These are phyloP conservation scores for Drosophila paranaensis DNA, from an alignment of 2,888 invertebrate genomes.

Conservation along the genomic window DNA sequence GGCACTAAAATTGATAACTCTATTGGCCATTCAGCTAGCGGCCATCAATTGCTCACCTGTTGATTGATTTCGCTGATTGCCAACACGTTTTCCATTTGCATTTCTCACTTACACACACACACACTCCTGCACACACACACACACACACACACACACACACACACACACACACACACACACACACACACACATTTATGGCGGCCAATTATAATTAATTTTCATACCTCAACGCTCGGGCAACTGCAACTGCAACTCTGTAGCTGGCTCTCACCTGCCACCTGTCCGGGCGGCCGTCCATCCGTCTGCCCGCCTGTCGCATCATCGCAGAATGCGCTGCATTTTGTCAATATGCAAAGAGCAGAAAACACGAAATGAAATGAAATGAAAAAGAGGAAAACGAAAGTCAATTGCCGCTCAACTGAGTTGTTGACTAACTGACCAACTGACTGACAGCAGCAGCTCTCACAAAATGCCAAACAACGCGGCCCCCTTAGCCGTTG, in stretches of 20 bases:
- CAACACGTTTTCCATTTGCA: slow-evolving; percentile 75
- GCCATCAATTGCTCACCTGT: slow-evolving; percentile 70
- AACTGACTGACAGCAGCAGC: slow-evolving; percentile 48
- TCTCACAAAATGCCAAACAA: slow-evolving; percentile 48
- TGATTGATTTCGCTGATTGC: slow-evolving; percentile 76
- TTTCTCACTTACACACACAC: slow-evolving; percentile 31
- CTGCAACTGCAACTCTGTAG: slow-evolving; percentile 5
- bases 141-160: slow-evolving; percentile 12
- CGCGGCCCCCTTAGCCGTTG: slow-evolving; percentile 24
- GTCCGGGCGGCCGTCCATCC: neutral
- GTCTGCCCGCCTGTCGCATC: slow-evolving; percentile 29
- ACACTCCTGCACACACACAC: slow-evolving; percentile 36
- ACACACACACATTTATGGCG: slow-evolving; percentile 45
- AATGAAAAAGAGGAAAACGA: slow-evolving; percentile 45
- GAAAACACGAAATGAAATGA: slow-evolving; percentile 13
- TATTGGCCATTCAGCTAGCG: slow-evolving; percentile 67
- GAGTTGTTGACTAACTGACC: slow-evolving; percentile 53
- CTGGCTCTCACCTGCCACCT: slow-evolving; percentile 51
- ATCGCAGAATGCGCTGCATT: slow-evolving; percentile 69
- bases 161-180: slow-evolving; percentile 32
- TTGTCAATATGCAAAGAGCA: slow-evolving; percentile 59
- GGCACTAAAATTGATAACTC: slow-evolving; percentile 78
- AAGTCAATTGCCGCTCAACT: slow-evolving; percentile 42
- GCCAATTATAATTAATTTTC: slow-evolving; percentile 76
- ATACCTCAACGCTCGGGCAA: slow-evolving; percentile 31